Evolutionary conservation across 2,797 vertebrate species (phyloP), one percentile per base, ranked within the genome.

Genomic region (Platyrinchus mystaceus): DNA sequence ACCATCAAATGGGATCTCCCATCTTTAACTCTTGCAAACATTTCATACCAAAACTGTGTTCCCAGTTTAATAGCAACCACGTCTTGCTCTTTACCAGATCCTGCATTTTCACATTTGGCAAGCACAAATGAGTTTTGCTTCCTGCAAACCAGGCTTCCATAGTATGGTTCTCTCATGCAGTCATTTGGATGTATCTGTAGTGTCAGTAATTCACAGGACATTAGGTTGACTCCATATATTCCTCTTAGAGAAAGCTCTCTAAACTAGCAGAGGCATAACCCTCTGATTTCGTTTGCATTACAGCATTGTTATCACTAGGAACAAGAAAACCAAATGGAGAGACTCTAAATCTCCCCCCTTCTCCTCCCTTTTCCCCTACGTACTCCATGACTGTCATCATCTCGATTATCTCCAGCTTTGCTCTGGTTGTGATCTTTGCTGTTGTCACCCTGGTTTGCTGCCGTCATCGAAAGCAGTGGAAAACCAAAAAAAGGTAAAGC

Each of bases 381-480:
- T 98, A 99, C 97, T 99, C 99, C 86, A 99, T 99, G 99, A 99
- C 98, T 0, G 97, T 99, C 87, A 99, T 99, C 28, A 98, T 99
- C 79, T 98, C 99, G 6, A 95, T 99, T 84, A 98, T 99, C 92
- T 98, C 98, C 59, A 97, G 98, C 39, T 98, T 99, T 83, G 99
- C 98, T 13, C 95, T 98, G 10, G 94, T 98, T 0, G 97, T 97
- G 34, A 97, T 99, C 77, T 96, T 99, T 6, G 87, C 97, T 64
- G 96, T 98, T 62, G 59, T 97, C 70, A 96, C 97, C 62, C 96
- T 99, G 12, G 92, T 98, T 96, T 99, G 99, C 96, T 98, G 98
- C 77, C 98, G 98, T 94, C 91, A 96, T 97, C 94, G 98, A 98
- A 98, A 98, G 98, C 95, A 98, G 95, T 98, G 98, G 98, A 95